phyloP scores from a whole-genome alignment of 1,140 invertebrate genomes.

The Aphelenchoides besseyi region DNA sequence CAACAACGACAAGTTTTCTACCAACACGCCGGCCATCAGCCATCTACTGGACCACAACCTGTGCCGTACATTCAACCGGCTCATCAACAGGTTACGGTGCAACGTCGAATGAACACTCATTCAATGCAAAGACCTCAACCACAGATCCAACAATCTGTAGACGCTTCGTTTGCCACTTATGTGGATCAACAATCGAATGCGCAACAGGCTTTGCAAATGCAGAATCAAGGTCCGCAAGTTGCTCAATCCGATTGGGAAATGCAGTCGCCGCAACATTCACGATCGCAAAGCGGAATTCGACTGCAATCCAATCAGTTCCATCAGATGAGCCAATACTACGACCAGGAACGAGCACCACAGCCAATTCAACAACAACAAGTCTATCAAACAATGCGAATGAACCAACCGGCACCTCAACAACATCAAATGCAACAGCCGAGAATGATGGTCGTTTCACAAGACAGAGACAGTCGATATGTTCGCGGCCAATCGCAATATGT shows the following conservation, averaged over 20 bases:
- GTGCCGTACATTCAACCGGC: not conserved
- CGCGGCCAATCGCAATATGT: not conserved
- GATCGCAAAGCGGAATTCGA: not conserved
- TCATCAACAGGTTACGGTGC: not conserved
- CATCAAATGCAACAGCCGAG: not conserved
- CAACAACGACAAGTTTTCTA: not conserved
- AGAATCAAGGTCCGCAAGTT: not conserved
- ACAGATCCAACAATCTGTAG: not conserved
- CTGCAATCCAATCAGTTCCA: not conserved
- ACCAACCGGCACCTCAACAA: not conserved
- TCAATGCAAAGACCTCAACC: not conserved
- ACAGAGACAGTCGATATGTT: not conserved
- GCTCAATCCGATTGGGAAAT: not conserved
- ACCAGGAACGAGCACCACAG: not conserved
- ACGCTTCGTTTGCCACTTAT: not conserved
- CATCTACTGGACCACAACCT: no score
- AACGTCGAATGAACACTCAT: not conserved
- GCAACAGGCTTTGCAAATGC: not conserved
- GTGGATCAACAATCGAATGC: not conserved
- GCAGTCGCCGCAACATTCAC: not conserved
- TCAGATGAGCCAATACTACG: not conserved
- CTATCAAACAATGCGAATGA: not conserved
- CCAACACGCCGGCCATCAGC: not conserved
- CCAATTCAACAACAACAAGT: not conserved
- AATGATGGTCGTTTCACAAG: not conserved